These are phyloP conservation scores for Eretmocerus hayati DNA, from an alignment of 2,888 invertebrate genomes.

Conservation along the genomic window DNA sequence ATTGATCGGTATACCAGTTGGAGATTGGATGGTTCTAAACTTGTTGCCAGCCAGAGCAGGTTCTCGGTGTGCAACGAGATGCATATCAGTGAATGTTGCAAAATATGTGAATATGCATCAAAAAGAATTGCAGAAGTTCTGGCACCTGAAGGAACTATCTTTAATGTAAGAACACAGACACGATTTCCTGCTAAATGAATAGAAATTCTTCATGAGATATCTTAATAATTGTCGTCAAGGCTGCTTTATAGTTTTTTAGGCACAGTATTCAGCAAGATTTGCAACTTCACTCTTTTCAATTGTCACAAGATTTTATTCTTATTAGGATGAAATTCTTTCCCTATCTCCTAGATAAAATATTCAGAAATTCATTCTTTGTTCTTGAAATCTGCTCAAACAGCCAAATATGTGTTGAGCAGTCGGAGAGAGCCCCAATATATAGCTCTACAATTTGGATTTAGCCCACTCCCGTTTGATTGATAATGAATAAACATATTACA, in stretches of 20 bases:
- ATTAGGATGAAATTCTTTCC: too few species aligned
- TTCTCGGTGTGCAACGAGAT: constrained; percentile 5
- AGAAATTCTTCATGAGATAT: neutral
- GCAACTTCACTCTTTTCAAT: too few species aligned
- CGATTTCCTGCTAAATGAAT: neutral
- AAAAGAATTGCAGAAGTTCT: constrained; percentile 14
- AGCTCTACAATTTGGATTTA: too few species aligned
- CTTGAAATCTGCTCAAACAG: neutral
- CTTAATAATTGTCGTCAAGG: neutral
- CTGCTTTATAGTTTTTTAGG: too few species aligned
- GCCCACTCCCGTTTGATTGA: too few species aligned
- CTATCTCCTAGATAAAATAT: neutral
- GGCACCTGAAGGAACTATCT: constrained; percentile 20
- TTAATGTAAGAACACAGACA: constrained; percentile 7
- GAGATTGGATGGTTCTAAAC: constrained; percentile 37
- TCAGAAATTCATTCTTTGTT: neutral
- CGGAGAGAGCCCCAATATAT: too few species aligned
- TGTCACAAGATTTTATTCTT: too few species aligned
- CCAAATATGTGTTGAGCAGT: too few species aligned
- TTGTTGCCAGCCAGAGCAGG: constrained; percentile 24
- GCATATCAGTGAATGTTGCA: constrained; percentile 10
- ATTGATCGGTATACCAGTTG: constrained; percentile 34
- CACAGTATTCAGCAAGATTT: too few species aligned
- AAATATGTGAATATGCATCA: constrained; percentile 17
- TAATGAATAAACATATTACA: too few species aligned